Conservation (phyloP, 2,113 vertebrate species). For the Oreochromis tanganicae region DNA sequence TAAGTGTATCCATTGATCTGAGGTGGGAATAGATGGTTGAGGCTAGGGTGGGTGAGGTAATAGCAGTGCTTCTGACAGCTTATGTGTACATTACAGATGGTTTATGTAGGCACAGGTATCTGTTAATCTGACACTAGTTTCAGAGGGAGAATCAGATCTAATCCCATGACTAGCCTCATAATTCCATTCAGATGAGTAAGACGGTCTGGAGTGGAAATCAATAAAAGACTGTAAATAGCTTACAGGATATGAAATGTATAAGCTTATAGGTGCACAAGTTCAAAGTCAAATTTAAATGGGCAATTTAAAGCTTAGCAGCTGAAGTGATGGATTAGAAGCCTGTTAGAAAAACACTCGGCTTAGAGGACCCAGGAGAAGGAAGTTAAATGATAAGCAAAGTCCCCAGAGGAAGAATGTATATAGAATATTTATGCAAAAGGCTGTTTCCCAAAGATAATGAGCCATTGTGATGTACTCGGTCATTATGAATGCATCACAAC, state of each 20-base stretch:
- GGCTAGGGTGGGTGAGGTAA: conserved; percentile 32
- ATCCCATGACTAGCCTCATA: conserved; percentile 73
- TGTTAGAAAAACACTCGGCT: conserved; percentile 50
- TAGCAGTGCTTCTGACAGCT: conserved; percentile 41
- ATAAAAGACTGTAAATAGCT: conserved; percentile 32
- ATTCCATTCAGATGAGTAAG: conserved; percentile 48
- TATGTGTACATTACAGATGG: conserved; percentile 73
- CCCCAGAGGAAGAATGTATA: not conserved
- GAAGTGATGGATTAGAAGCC: conserved; percentile 50
- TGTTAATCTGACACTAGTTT: conserved; percentile 78
- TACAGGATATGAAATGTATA: conserved; percentile 31
- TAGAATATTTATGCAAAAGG: not conserved
- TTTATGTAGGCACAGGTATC: conserved; percentile 63
- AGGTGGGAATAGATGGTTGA: not conserved
- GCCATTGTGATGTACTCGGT: not conserved
- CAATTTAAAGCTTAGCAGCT: conserved; percentile 36
- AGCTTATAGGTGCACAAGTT: not conserved
- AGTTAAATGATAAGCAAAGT: not conserved
- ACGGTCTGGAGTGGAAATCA: conserved; percentile 44
- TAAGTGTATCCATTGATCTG: not conserved
- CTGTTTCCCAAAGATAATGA: not conserved
- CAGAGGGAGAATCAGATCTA: conserved; percentile 66
- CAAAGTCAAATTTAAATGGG: not conserved
- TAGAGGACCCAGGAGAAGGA: not conserved
- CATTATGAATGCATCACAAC: not conserved